Base-by-base conservation (phyloP, 2,113 vertebrate species). In the Cavia aperea region DNA sequence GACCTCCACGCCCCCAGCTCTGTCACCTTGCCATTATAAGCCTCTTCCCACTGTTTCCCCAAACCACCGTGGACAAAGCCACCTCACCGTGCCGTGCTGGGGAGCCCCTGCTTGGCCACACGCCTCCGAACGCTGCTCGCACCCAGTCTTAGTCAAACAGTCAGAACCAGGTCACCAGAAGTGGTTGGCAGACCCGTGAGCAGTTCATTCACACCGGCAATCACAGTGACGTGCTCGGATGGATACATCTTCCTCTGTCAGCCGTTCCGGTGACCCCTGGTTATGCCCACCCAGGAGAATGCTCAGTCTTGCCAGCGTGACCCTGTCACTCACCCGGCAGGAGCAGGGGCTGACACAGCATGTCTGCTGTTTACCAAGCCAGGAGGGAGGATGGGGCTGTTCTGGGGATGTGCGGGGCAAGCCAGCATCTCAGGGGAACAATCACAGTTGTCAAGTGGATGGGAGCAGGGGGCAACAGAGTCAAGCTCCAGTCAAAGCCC, bases 391-490 rank as follows among this genome's bases (percentile, higher is more conserved):
- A 29, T 21, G 33, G 23, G 12, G 15, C 60, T 83, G 78, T 81
- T 73, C 23, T 14, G 18, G 51, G 46, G 11, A 4, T 24, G 13
- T 9, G 19, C 2, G 8, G 78, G 46, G 54, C 51, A 54, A 66
- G 33, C 63, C 39, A 46, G 31, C 11, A 4, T 56, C 70, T 43
- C 54, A 4, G 2, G 10, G 81, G 33, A 33, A 14, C 24, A 5
- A 46, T 26, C 26, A 4, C 73, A 60, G 60, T 58, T 0, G 60
- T 29, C 86, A 18, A 4, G 0, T 46, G 43, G 58, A 36, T 29
- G 16, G n/a, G 2, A 1, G 73, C 0, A 0, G 2, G n/a, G n/a
- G 1, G 21, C 56, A 58, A 58, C 16, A 19, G 2, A 24, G 60
- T 0, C 0, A 1, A 62, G 26, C 7, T 81, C 39, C 66, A 24